A percentile compares a stretch with the other conserved stretches of the same genome.
Evolutionary conservation across 1,140 invertebrate species (phyloP).

Genomic region (Thaumetopoea pityocampa): DNA sequence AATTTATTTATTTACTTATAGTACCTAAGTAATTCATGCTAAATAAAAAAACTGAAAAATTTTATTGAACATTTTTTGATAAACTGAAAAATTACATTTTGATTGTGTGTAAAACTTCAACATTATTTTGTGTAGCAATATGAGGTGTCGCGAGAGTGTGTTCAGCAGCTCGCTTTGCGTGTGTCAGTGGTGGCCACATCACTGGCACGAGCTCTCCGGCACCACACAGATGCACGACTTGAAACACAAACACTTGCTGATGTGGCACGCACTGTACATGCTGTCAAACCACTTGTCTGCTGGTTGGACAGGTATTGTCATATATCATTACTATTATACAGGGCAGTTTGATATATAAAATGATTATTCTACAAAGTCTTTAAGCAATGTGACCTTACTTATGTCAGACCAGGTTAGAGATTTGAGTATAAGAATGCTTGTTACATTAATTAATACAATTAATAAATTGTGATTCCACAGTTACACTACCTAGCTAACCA

Average conservation of each 20-base stretch:
- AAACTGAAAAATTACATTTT: constrained; percentile 1
- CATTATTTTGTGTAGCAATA: constrained; percentile 82
- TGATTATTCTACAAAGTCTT: too few species aligned
- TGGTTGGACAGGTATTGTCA: constrained; percentile 85
- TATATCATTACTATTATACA: not conserved
- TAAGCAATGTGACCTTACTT: too few species aligned
- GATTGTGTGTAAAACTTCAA: constrained; percentile 6
- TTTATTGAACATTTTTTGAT: too few species aligned
- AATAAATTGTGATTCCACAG: too few species aligned
- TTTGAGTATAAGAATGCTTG: too few species aligned
- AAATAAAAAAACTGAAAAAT: too few species aligned
- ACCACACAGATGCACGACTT: constrained; percentile 81
- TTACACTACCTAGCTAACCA: too few species aligned
- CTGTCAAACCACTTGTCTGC: constrained; percentile 90
- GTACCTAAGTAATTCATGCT: too few species aligned
- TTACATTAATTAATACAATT: too few species aligned
- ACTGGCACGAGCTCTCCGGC: constrained; percentile 81
- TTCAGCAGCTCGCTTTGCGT: constrained; percentile 90
- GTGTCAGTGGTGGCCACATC: constrained; percentile 89
- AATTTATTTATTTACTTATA: too few species aligned
- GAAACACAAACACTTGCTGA: constrained; percentile 88
- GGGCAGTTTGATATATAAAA: too few species aligned
- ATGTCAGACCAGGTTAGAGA: too few species aligned
- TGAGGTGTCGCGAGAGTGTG: constrained; percentile 92
- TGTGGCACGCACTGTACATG: constrained; percentile 87